Percentiles rank a stretch among this genome's conserved stretches.
Conservation (phyloP, 2,113 vertebrate genomes). For the Polypterus senegalus region DNA sequence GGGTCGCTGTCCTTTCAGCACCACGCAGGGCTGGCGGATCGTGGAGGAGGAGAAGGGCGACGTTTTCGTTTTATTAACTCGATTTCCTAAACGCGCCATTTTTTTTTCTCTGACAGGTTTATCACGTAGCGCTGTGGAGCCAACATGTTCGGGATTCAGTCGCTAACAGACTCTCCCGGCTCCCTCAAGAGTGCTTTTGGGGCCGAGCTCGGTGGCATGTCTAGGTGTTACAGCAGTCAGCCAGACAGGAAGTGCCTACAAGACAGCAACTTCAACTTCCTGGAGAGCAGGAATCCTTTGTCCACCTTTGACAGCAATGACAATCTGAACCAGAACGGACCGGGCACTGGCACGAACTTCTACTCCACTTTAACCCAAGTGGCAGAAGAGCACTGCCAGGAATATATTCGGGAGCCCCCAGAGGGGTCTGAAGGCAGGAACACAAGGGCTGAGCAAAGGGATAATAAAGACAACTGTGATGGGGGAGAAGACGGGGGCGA, state of each 20-base stretch:
- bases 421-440: constrained; percentile 64
- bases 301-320: constrained; percentile 58
- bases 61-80: no score
- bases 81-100: no score
- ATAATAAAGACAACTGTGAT: constrained; percentile 18
- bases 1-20: constrained; percentile 23
- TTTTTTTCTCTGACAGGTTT: no score
- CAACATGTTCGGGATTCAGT: no score
- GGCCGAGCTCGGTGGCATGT: neutral
- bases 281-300: constrained; percentile 23
- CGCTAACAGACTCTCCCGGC: no score
- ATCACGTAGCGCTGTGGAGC: no score
- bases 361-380: constrained; percentile 24
- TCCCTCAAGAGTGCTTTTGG: no score
- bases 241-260: constrained; percentile 44
- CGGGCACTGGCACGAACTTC: constrained; percentile 31
- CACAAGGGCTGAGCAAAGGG: constrained; percentile 32
- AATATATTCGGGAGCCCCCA: constrained; percentile 58
- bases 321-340: constrained; percentile 61
- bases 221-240: constrained; percentile 18
- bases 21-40: neutral
- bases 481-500: constrained; percentile 38
- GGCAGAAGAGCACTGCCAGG: constrained; percentile 5
- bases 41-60: neutral
- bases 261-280: constrained; percentile 85